Evolutionary conservation across 2,113 vertebrate genomes (phyloP).

Genomic region (Cyphomyrus plagiostoma): DNA sequence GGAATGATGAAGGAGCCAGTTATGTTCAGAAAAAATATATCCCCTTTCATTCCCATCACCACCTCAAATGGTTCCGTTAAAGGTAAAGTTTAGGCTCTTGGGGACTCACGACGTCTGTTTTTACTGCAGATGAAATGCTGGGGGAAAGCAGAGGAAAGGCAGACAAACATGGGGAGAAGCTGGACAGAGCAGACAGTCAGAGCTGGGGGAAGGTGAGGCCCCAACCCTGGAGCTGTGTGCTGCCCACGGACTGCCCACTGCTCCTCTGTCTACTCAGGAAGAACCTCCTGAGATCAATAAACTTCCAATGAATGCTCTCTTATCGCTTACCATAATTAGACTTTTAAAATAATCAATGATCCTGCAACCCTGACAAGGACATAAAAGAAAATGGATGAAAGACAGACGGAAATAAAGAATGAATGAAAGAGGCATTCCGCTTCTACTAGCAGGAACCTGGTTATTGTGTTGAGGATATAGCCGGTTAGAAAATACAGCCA

Average conservation of each 20-base stretch:
- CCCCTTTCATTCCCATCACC: background rate
- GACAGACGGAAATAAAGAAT: background rate
- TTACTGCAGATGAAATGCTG: too few relatives aligned
- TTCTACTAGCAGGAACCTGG: background rate
- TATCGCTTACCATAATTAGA: background rate
- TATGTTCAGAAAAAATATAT: background rate
- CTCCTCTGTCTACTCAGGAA: background rate
- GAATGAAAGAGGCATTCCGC: background rate
- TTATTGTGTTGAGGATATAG: background rate
- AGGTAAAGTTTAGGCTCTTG: background rate
- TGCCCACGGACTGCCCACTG: too few relatives aligned
- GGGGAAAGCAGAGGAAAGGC: background rate
- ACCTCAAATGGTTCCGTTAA: background rate
- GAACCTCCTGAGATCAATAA: background rate
- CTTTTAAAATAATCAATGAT: background rate
- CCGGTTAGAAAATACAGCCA: background rate
- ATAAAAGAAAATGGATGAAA: background rate
- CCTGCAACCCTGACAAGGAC: background rate
- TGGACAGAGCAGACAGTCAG: background rate
- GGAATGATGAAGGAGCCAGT: background rate
- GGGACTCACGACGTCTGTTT: background rate
- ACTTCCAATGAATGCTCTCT: background rate
- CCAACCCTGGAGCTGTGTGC: background rate
- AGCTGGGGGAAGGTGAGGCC: too few relatives aligned
- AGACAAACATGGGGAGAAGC: background rate